Percentiles rank a stretch among this genome's conserved stretches.
Conservation (phyloP, 2,888 invertebrate genomes). For the Eristalinus sepulchralis region DNA sequence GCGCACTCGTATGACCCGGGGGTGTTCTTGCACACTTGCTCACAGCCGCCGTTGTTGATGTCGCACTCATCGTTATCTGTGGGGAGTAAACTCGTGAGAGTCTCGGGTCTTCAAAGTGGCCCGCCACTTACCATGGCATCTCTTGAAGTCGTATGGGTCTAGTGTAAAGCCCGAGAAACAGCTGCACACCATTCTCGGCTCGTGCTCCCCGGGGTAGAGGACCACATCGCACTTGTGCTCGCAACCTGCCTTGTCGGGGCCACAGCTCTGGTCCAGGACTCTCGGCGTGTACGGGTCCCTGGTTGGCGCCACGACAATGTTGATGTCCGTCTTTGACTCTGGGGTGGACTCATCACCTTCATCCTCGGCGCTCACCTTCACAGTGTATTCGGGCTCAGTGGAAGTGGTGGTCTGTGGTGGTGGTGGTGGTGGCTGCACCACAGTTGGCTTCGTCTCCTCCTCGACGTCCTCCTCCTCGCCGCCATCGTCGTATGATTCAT, state of each 20-base stretch:
- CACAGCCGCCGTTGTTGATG: constrained; percentile 82
- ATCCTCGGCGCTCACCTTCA: constrained; percentile 39
- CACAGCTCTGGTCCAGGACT: constrained; percentile 78
- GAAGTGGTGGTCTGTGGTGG: constrained; percentile 24
- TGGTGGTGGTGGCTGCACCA: background rate
- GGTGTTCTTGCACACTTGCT: constrained; percentile 83
- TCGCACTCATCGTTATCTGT: constrained; percentile 84
- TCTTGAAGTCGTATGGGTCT: constrained; percentile 80
- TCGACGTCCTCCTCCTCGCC: constrained; percentile 69
- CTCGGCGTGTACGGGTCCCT: constrained; percentile 77
- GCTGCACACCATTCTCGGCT: constrained; percentile 77
- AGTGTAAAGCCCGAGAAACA: constrained; percentile 81
- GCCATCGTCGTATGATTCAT: constrained; percentile 72
- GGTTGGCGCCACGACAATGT: constrained; percentile 73
- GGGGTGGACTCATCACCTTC: constrained; percentile 8
- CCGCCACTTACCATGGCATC: constrained; percentile 77
- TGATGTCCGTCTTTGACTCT: constrained; percentile 73
- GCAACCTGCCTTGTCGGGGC: constrained; percentile 81
- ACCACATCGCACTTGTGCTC: constrained; percentile 81
- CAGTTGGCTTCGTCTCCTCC: constrained; percentile 13
- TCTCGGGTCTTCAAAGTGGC: background rate
- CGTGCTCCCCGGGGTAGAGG: constrained; percentile 78
- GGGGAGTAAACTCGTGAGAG: background rate
- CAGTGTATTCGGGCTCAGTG: constrained; percentile 32
- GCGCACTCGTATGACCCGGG: constrained; percentile 83